Base-by-base conservation (phyloP, 2,888 invertebrate species). In the Agrenia bidenticulata region DNA sequence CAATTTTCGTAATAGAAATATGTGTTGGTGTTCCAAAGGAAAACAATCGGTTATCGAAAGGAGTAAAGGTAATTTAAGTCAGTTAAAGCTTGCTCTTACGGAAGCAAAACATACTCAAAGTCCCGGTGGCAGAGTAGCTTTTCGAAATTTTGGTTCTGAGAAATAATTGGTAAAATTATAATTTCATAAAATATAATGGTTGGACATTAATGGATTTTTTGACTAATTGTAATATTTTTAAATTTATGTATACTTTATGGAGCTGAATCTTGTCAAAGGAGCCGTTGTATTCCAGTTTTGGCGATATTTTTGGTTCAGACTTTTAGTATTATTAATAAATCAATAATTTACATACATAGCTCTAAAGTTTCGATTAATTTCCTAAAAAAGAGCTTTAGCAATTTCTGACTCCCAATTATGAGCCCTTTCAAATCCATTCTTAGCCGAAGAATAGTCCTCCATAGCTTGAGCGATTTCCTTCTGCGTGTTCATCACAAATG, bases 11-110 rank as follows among this genome's bases (percentile, higher is more conserved):
- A n/a, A n/a, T n/a, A n/a, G n/a, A n/a, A n/a, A n/a, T n/a, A 81
- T 78, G 77, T 84, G 79, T 77, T 98, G 97, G 97, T 96, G 96
- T 79, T 97, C 96, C 0, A 97, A 96, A 81, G 98, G 98, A 26
- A 98, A 98, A 79, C 97, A 98, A 80, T 82, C 98, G 27, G 94
- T 94, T 0, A 87, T 93, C 0, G 98, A 96, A 0, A 89, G 89
- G 77, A 84, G 81, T 59, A 87, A 89, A 79, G 96, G 96, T 0
- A 87, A 86, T 45, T 83, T 98, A 51, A 86, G 88, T 17, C 96
- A 97, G 79, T 89, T 89, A 78, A 95, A 95, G 79, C 94, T 94
- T 0, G 93, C 93, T 77, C 81, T 97, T 56, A 89, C 90, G 64
- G 85, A 87, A 4, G 93, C 91, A 19, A 90, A 91, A 79, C 84